Base-by-base conservation (phyloP, 2,888 invertebrate genomes). In the Leptinotarsa peninsularis region DNA sequence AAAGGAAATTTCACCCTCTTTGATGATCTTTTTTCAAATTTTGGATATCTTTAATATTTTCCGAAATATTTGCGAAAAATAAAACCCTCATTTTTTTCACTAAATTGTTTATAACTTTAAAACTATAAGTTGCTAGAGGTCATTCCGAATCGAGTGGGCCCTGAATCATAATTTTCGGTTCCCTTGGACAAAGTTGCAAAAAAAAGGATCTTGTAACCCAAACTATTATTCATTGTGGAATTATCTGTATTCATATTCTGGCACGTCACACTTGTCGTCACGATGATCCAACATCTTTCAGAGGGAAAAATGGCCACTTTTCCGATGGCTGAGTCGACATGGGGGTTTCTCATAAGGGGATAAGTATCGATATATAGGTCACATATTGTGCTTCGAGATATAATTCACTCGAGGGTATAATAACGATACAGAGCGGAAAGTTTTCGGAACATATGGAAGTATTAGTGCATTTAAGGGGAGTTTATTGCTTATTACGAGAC, bases 321-420 rank as follows among this genome's bases (percentile, higher is more conserved):
- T 43, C 63, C 33, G 0, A 63, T 21, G n/a, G 63, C 63, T 63
- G 63, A 63, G n/a, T 14, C n/a, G 43, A 33, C 63, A 63, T 63
- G 10, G 27, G 13, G 33, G 63, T 5, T 43, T 15, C 33, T 63
- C 23, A 7, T 63, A 43, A 63, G 10, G n/a, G 33, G 63, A 43
- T 63, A 43, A 63, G 63, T 63, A 43, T 63, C 63, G 63, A 63
- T 63, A 63, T 63, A 43, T 63, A 43, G 63, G 63, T 63, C 63
- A n/a, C 63, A 63, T 43, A 63, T 63, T 63, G 63, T 63, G 43
- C 5, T 33, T n/a, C 63, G 2, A 43, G 33, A 63, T 27, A 63
- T n/a, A n/a, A 17, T 63, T n/a, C 63, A 33, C 33, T 33, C 33
- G 33, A 43, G 63, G 43, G 15, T 14, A 23, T 23, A 43, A 27